phyloP scores from a whole-genome alignment of 30 jellyfish, hydroid and myxozoan genomes.

The Aurelia aurita complex sp. Pacific region DNA sequence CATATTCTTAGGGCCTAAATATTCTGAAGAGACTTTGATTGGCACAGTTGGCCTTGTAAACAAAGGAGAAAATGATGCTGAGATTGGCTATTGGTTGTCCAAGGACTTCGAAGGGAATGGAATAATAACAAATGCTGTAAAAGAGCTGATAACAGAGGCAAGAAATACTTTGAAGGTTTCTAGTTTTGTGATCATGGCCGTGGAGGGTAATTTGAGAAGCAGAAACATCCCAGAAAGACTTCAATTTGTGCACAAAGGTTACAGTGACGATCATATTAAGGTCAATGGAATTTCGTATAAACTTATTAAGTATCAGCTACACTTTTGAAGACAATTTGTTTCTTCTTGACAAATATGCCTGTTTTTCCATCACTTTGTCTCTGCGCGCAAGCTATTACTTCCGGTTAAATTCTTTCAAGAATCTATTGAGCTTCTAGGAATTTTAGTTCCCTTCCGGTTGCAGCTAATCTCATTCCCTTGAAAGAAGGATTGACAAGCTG shows the following conservation, averaged over 20 bases:
- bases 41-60: conserved; percentile 20
- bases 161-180: background rate
- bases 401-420: no score
- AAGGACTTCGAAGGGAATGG: conserved; percentile 24
- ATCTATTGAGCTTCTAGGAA: no score
- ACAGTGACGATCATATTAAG: background rate
- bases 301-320: conserved; percentile 3
- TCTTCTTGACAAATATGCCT: no score
- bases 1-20: background rate
- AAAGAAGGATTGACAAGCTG: no score
- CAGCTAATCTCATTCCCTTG: no score
- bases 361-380: no score
- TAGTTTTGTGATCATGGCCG: conserved; percentile 8
- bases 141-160: conserved; percentile 13
- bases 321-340: background rate
- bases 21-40: background rate
- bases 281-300: conserved; percentile 1
- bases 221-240: conserved; percentile 32
- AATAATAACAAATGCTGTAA: conserved; percentile 9
- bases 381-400: no score
- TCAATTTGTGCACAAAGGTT: background rate
- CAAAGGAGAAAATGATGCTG: background rate
- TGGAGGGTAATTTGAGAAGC: conserved; percentile 4
- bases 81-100: conserved; percentile 36
- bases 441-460: no score